Percentiles rank a stretch among this genome's conserved stretches.
Conservation (phyloP, 2,888 invertebrate genomes). For the Adelphocoris suturalis region DNA sequence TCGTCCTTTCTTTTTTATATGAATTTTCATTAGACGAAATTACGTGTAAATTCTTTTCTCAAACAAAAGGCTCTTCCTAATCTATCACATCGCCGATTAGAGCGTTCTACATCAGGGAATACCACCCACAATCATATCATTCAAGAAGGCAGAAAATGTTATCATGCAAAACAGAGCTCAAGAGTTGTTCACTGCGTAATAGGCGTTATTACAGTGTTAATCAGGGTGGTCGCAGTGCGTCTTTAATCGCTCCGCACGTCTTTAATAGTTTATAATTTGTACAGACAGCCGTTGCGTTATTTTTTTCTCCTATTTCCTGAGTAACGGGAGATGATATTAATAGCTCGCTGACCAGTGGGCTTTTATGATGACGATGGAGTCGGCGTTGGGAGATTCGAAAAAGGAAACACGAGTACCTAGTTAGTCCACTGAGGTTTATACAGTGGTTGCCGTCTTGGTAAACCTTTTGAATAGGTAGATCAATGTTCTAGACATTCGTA, state of each 20-base stretch:
- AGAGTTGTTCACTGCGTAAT: constrained; percentile 19
- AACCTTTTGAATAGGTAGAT: no score
- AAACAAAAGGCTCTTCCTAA: neutral
- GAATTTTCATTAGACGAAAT: constrained; percentile 36
- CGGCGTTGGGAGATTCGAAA: no score
- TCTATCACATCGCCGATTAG: constrained; percentile 43
- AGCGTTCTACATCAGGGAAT: neutral
- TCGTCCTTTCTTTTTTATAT: neutral
- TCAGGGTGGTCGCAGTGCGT: neutral
- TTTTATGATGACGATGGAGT: neutral
- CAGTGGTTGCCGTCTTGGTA: no score
- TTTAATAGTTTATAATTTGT: neutral
- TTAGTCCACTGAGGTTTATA: no score
- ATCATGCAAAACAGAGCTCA: constrained; percentile 25
- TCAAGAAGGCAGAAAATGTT: constrained; percentile 41
- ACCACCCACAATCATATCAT: constrained; percentile 6
- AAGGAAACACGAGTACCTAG: no score
- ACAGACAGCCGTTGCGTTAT: neutral
- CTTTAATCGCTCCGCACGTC: neutral
- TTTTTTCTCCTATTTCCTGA: neutral
- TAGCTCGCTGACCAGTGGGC: neutral
- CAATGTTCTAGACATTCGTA: no score
- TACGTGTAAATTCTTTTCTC: constrained; percentile 18
- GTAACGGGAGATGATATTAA: neutral
- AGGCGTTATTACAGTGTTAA: constrained; percentile 21